Evolutionary conservation across 2,797 vertebrate species (phyloP), one percentile per base, ranked within the genome.

Genomic region (Amazonetta brasiliensis): DNA sequence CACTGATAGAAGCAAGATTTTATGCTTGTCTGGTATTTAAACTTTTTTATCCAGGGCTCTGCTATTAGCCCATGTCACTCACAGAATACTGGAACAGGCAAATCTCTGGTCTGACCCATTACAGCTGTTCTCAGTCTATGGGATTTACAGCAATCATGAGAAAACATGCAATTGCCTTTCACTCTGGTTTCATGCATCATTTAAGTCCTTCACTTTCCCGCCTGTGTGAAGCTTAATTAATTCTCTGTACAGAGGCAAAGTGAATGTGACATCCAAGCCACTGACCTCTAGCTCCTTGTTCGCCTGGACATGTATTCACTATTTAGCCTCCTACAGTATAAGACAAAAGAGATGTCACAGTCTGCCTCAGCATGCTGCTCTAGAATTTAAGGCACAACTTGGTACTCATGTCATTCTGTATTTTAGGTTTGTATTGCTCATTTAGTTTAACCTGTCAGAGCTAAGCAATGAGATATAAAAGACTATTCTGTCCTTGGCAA

Each of bases 201-300:
- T 81, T 81, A 33, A 66, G 7, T 58, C 43, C 22, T 84, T 90
- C 44, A 25, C n/a, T 35, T 72, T 89, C 84, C 50, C 86, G 69
- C 55, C 79, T 69, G 19, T 41, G 14, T 86, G 50, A 93, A 87
- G n/a, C 60, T 80, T 87, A 85, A 72, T 75, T 91, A 88, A 80
- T 81, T 91, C 26, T 85, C 69, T 73, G 28, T 66, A 62, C 3
- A 83, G 64, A 81, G 21, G 23, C 30, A 76, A 96, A 92, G 28
- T 52, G 58, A 92, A 92, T 17, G 26, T 81, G 84, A 86, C 55
- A 92, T 60, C 82, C 85, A 20, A 1, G 1, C 64, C 72, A 44
- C 59, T 81, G 87, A 86, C 73, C 84, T 90, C 26, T 62, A 87
- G 33, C 31, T 93, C 72, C 75, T 91, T 85, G 60, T 54, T 87